Evolutionary conservation across 2,888 invertebrate genomes (phyloP).

Genomic region (Drosophila leonis): DNA sequence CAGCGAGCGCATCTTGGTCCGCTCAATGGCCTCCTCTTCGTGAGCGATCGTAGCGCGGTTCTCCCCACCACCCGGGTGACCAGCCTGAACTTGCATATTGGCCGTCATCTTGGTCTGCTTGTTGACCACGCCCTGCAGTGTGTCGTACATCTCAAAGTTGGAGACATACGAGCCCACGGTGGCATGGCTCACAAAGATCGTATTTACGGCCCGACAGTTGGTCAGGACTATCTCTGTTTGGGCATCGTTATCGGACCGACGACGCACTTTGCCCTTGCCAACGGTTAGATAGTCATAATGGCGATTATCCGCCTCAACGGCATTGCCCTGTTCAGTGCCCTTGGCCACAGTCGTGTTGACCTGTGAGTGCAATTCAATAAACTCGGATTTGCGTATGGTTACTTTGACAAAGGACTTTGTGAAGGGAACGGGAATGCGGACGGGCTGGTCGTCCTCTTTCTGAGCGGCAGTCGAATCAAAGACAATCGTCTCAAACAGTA

Average conservation of each 20-base stretch:
- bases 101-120: neutral
- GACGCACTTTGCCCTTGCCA: slow-evolving; percentile 89
- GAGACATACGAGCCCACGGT: slow-evolving; percentile 89
- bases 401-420: slow-evolving; percentile 87
- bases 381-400: slow-evolving; percentile 89
- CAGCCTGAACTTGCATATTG: neutral
- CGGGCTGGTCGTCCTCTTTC: neutral
- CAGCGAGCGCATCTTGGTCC: slow-evolving; percentile 39
- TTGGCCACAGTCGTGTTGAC: slow-evolving; percentile 88
- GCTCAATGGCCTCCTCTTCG: slow-evolving; percentile 58
- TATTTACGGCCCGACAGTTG: slow-evolving; percentile 88
- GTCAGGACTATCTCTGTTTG: slow-evolving; percentile 88
- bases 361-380: slow-evolving; percentile 88
- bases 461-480: slow-evolving; percentile 9
- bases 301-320: slow-evolving; percentile 88
- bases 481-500: slow-evolving; percentile 42
- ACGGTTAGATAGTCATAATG: slow-evolving; percentile 89
- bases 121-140: slow-evolving; percentile 84
- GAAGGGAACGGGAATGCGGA: slow-evolving; percentile 29
- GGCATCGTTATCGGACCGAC: slow-evolving; percentile 89
- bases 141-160: slow-evolving; percentile 92
- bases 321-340: slow-evolving; percentile 87
- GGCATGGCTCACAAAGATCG: slow-evolving; percentile 76
- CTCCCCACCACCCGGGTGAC: neutral
- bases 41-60: slow-evolving; percentile 1